Conservation (phyloP, 1,140 invertebrate species). For the Apolygus lucorum region DNA sequence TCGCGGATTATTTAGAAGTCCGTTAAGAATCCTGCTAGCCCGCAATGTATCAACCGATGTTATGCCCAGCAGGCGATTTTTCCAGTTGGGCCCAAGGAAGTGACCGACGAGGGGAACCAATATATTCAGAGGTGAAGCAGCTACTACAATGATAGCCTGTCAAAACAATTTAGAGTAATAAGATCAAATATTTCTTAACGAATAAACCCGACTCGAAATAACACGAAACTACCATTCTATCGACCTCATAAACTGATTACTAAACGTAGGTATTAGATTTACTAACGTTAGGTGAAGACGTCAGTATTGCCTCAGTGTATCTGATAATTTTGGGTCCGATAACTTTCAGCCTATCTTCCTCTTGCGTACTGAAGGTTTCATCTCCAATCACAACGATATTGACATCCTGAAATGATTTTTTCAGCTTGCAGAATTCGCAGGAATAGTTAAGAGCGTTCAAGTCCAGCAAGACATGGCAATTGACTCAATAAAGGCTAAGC, state of each 20-base stretch:
- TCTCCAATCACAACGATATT: constrained; percentile 1
- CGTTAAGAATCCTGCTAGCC: background rate
- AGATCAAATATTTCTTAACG: too few relatives aligned
- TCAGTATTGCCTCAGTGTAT: background rate
- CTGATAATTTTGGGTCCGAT: background rate
- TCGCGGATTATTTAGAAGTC: background rate
- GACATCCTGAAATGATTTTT: background rate
- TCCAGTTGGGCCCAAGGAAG: background rate
- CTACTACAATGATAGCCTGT: background rate
- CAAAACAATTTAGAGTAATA: too few relatives aligned
- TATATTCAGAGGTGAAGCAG: background rate
- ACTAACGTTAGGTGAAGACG: background rate
- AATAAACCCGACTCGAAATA: too few relatives aligned
- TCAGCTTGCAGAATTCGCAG: too few relatives aligned
- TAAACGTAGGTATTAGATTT: background rate
- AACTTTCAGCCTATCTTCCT: background rate
- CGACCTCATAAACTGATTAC: too few relatives aligned
- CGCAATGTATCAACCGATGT: background rate
- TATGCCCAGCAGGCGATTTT: background rate
- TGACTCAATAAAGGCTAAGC: too few relatives aligned
- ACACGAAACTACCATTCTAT: too few relatives aligned
- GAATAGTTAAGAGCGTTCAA: too few relatives aligned
- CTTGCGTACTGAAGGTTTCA: background rate
- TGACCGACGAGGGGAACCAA: background rate
- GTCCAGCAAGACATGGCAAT: too few relatives aligned